These are phyloP conservation scores for Eulimnadia texana DNA, from an alignment of 1,140 invertebrate genomes.

Conservation along the genomic window DNA sequence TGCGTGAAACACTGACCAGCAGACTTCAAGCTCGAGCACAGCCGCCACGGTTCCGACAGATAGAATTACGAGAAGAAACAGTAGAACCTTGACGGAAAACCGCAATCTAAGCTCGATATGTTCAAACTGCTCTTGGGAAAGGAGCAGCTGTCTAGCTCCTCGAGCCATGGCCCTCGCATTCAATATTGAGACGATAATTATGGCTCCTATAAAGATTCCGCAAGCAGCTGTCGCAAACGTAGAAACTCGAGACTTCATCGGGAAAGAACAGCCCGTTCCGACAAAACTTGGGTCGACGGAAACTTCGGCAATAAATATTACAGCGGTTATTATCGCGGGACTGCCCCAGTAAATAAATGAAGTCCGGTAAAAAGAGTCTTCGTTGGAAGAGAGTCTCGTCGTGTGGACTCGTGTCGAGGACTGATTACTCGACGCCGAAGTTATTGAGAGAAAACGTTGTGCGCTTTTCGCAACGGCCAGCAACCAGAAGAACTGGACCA, in stretches of 20 bases:
- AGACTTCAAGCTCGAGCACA: background rate
- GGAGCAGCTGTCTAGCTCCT: background rate
- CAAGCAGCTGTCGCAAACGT: background rate
- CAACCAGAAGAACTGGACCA: conserved; percentile 4
- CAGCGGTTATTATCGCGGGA: background rate
- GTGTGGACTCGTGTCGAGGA: background rate
- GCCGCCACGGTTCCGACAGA: background rate
- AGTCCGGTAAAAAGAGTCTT: background rate
- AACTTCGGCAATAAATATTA: background rate
- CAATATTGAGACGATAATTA: background rate
- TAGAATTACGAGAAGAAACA: background rate
- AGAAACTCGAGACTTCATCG: background rate
- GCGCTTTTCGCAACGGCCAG: background rate
- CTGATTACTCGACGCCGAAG: background rate
- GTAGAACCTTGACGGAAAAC: background rate
- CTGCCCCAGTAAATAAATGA: conserved; percentile 4
- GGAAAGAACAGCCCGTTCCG: background rate
- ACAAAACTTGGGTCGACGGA: background rate
- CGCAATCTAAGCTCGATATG: background rate
- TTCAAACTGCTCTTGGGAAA: background rate
- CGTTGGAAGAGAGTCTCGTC: background rate
- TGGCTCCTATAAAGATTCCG: background rate
- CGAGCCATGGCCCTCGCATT: background rate
- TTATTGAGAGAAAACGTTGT: background rate
- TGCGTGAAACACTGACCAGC: background rate